A percentile compares a stretch with the other conserved stretches of the same genome.
These are phyloP conservation scores for Dendrocincla fuliginosa DNA, from an alignment of 2,797 vertebrate species.

Conservation along the genomic window DNA sequence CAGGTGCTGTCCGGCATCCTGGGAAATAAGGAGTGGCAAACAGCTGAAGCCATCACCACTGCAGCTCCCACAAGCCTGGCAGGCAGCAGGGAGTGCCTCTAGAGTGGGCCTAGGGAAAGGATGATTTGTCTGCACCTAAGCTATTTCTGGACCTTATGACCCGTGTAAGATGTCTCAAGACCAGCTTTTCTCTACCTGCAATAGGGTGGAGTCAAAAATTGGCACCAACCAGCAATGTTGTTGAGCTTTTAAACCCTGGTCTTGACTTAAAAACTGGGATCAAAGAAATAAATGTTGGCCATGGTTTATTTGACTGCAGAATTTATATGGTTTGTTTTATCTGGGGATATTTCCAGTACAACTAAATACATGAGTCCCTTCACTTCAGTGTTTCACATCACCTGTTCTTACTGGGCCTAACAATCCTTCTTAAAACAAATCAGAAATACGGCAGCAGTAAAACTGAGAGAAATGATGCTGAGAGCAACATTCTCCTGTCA, in stretches of 20 bases:
- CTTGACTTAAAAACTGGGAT: not conserved
- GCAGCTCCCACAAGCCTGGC: not conserved
- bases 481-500: not conserved
- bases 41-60: not conserved
- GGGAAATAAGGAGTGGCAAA: not conserved
- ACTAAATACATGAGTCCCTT: not conserved
- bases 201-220: not conserved
- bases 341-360: not conserved
- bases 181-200: not conserved
- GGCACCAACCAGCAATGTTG: not conserved
- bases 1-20: not conserved
- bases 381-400: not conserved
- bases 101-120: accelerated
- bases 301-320: not conserved
- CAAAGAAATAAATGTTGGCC: not conserved
- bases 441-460: not conserved
- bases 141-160: not conserved
- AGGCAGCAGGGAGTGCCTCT: not conserved
- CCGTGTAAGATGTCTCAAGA: not conserved
- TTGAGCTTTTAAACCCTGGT: not conserved
- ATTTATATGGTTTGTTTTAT: not conserved
- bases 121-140: not conserved
- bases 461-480: not conserved
- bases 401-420: not conserved
- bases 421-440: not conserved